Percentiles rank a stretch among this genome's conserved stretches.
These are phyloP conservation scores for Leptobrachium ailaonicum DNA, from an alignment of 2,113 vertebrate genomes.

Conservation along the genomic window DNA sequence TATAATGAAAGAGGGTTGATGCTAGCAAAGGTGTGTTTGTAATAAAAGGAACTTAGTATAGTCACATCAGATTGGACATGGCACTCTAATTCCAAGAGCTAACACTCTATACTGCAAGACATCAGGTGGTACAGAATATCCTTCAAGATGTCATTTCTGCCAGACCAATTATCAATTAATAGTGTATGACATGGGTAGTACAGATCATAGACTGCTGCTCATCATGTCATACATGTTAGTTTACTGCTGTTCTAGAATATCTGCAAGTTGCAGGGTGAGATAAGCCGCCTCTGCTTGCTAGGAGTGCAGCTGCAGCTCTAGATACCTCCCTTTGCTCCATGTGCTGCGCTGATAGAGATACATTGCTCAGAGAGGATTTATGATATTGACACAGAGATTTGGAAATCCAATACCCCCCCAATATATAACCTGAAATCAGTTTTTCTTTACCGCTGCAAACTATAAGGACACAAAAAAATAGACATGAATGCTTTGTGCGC, in stretches of 20 bases:
- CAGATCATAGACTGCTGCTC: background rate
- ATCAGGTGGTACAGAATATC: background rate
- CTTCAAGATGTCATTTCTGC: background rate
- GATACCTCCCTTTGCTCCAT: background rate
- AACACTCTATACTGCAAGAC: background rate
- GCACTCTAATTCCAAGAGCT: too few species aligned
- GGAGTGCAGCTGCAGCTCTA: background rate
- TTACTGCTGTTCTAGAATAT: background rate
- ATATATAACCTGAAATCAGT: constrained; percentile 44
- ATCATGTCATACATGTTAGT: background rate
- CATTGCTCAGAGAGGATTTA: constrained; percentile 37
- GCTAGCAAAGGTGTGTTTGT: too few species aligned
- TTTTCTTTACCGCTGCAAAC: constrained; percentile 40
- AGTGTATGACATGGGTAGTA: background rate
- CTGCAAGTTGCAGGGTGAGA: background rate
- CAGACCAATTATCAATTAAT: background rate
- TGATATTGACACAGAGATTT: constrained; percentile 46
- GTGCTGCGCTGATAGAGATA: background rate
- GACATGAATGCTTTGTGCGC: constrained; percentile 33
- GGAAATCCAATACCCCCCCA: constrained; percentile 33
- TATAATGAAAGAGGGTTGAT: too few species aligned
- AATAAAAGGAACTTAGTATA: too few species aligned
- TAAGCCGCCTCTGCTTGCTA: background rate
- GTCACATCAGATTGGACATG: too few species aligned
- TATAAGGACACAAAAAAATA: constrained; percentile 37